phyloP scores from a whole-genome alignment of 2,888 invertebrate species.

The Spatulosminthurus flaviceps region DNA sequence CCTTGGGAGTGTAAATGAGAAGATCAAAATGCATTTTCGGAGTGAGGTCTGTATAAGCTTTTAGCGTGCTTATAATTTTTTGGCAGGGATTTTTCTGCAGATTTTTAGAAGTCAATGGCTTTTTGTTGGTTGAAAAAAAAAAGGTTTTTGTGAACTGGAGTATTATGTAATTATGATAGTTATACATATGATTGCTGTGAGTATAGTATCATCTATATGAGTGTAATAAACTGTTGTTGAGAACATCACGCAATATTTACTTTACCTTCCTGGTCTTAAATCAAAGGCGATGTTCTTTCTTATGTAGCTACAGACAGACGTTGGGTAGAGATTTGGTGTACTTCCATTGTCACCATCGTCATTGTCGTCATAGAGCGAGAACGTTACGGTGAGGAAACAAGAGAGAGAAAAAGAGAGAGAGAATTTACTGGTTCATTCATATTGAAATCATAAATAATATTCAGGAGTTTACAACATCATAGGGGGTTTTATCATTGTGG shows the following conservation, averaged over 20 bases:
- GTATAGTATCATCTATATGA: not conserved
- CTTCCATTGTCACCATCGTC: slow-evolving; percentile 14
- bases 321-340: too few species aligned
- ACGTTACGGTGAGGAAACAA: slow-evolving; percentile 8
- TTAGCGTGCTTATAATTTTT: slow-evolving; percentile 1
- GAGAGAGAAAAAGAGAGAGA: too few species aligned
- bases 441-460: slow-evolving; percentile 18
- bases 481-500: slow-evolving; percentile 10
- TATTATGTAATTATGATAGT: too few species aligned
- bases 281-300: not conserved
- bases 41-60: too few species aligned
- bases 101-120: slow-evolving; percentile 1
- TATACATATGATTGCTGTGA: too few species aligned
- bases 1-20: too few species aligned
- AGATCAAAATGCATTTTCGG: not conserved
- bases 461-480: not conserved
- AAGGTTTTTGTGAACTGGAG: too few species aligned
- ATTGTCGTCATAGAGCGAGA: slow-evolving; percentile 11
- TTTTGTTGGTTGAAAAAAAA: not conserved
- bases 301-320: too few species aligned
- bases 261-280: slow-evolving; percentile 10
- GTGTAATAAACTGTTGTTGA: not conserved
- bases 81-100: slow-evolving; percentile 11
- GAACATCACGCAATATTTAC: slow-evolving; percentile 8
- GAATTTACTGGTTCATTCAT: slow-evolving; percentile 18